Conservation (phyloP, 2,797 vertebrate species). For the Meriones psammophilus region DNA sequence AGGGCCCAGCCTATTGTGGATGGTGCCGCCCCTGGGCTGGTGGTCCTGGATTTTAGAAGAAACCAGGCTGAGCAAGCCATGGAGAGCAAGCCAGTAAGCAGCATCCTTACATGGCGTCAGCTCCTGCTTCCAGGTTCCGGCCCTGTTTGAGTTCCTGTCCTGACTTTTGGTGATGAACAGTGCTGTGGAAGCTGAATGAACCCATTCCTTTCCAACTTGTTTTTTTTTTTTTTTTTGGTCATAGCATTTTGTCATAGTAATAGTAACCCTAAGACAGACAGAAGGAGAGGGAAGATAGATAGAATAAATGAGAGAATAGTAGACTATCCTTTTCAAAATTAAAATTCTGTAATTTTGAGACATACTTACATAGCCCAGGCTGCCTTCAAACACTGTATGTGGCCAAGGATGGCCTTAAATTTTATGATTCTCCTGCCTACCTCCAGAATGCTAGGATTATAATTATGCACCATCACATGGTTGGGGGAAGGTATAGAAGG, state of each 20-base stretch:
- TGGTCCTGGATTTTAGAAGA: not conserved
- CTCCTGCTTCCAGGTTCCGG: not conserved
- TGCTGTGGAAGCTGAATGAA: not conserved
- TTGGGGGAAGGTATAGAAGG: not conserved
- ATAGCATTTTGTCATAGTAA: not conserved
- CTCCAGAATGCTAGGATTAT: not conserved
- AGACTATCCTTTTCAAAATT: not conserved
- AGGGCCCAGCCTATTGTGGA: not conserved
- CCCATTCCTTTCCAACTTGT: not conserved
- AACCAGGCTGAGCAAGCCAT: not conserved
- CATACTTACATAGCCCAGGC: not conserved
- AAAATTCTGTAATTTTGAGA: conserved; percentile 19
- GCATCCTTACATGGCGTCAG: not conserved
- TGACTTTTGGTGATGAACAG: not conserved
- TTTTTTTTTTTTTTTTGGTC: not conserved
- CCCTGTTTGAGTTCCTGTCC: not conserved
- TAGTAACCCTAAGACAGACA: not conserved
- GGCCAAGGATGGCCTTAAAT: not conserved
- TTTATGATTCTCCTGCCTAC: not conserved
- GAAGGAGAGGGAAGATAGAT: not conserved
- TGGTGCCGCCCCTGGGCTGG: not conserved
- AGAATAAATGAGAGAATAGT: not conserved
- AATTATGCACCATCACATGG: not conserved
- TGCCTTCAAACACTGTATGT: not conserved
- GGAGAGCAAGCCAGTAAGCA: not conserved